Base-by-base conservation (phyloP, 1,140 invertebrate genomes). In the Alviniconcha marisindica region DNA sequence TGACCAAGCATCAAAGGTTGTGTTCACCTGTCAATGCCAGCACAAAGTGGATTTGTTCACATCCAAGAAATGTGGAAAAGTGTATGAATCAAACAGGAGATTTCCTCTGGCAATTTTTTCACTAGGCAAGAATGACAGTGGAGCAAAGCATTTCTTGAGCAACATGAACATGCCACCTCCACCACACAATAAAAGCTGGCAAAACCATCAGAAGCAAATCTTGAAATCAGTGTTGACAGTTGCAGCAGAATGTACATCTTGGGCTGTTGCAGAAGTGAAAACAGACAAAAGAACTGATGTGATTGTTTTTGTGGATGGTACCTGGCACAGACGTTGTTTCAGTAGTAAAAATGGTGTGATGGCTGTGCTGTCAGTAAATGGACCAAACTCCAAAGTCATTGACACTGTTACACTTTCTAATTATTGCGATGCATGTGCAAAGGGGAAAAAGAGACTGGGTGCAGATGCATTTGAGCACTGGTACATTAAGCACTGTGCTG, bases 361-460 rank as follows among this genome's bases (percentile, higher is more conserved):
- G 28, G 36, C 69, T 1, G 14, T 2, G 0, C 14, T 73, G 33
- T 21, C 69, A 10, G 69, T 73, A 10, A 5, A 73, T 38, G 69
- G 69, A 0, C 0, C 0, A 36, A 38, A 33, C 10, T 73, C 28
- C 18, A 73, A 73, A 28, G 69, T 73, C 0, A 10, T 73, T 0
- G 69, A 73, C 69, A 73, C 69, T 21, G 31, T 12, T 12, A 73
- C 69, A 14, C 14, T 73, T 10, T 73, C 14, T 31, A 73, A 73
- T 31, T 24, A 73, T 28, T 73, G 69, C 36, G 69, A 73, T 42
- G 7, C 14, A 0, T 73, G 69, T 73, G 69, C 69, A 73, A 73
- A 73, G 69, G 36, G 36, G 0, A 38, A 33, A 1, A 73, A 73
- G 10, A 40, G 36, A 18, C 4, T 73, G 28, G 36, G 14, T 38